phyloP scores from a whole-genome alignment of 2,113 vertebrate genomes.

The Muscicapa adusta region DNA sequence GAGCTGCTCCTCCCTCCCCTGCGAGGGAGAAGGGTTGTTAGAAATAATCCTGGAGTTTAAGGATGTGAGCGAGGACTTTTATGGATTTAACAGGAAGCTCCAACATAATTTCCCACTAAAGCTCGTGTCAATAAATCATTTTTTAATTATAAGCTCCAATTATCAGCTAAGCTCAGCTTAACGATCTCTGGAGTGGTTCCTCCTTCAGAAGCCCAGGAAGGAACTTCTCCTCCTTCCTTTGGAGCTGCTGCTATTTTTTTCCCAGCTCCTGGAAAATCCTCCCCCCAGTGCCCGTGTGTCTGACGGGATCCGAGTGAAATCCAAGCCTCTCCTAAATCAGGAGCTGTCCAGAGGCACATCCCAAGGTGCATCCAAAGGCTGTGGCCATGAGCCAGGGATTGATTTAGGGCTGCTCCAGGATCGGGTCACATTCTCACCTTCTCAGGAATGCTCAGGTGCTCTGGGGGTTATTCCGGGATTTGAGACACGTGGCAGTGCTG shows the following conservation, averaged over 20 bases:
- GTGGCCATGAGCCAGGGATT: background rate
- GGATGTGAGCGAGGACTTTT: background rate
- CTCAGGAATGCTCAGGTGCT: background rate
- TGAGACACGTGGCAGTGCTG: rapidly evolving
- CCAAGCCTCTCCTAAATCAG: background rate
- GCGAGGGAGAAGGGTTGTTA: background rate
- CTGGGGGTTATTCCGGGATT: background rate
- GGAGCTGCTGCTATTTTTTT: background rate
- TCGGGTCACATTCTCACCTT: background rate
- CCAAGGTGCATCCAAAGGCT: background rate
- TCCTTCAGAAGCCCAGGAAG: background rate
- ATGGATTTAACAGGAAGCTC: background rate
- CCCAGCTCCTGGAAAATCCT: background rate
- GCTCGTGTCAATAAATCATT: slow-evolving; percentile 61
- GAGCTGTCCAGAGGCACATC: background rate
- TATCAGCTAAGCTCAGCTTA: slow-evolving; percentile 30
- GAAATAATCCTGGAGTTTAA: background rate
- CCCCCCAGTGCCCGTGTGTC: rapidly evolving
- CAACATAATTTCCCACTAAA: slow-evolving; percentile 7
- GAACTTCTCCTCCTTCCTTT: background rate
- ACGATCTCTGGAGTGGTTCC: slow-evolving; percentile 38
- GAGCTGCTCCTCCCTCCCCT: background rate
- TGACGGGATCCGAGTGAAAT: background rate
- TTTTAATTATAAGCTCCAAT: slow-evolving; percentile 63
- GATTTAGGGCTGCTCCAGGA: background rate